Conservation (phyloP, 2,797 vertebrate species). For the Pseudochaenichthys georgianus region DNA sequence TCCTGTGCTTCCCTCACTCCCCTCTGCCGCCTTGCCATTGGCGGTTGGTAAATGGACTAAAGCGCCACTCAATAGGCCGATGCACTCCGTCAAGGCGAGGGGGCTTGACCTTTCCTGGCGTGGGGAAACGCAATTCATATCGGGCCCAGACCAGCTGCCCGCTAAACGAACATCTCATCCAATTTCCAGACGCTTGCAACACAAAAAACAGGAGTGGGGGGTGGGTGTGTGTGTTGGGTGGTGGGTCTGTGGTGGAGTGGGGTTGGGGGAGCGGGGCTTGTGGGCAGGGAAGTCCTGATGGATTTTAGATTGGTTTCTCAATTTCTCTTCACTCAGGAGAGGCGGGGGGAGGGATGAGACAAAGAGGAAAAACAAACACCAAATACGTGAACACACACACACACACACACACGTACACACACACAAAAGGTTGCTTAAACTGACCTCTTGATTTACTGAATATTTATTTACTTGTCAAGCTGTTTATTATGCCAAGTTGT, state of each 20-base stretch:
- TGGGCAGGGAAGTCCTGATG: slow-evolving; percentile 86
- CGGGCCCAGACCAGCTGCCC: slow-evolving; percentile 82
- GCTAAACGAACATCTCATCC: slow-evolving; percentile 86
- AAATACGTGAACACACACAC: slow-evolving; percentile 50
- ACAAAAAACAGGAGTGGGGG: slow-evolving; percentile 77
- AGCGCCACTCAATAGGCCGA: slow-evolving; percentile 87
- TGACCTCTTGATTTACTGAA: slow-evolving; percentile 70
- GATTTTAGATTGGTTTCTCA: slow-evolving; percentile 90
- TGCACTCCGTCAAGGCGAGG: slow-evolving; percentile 86
- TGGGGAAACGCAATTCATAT: slow-evolving; percentile 87
- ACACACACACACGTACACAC: slow-evolving; percentile 17
- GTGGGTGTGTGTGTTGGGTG: slow-evolving; percentile 52
- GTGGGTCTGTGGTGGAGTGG: slow-evolving; percentile 38
- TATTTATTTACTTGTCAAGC: slow-evolving; percentile 71
- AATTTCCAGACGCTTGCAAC: slow-evolving; percentile 82
- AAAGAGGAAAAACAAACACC: slow-evolving; percentile 84
- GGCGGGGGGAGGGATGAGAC: slow-evolving; percentile 74
- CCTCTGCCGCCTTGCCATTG: slow-evolving; percentile 74
- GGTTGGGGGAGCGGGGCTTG: slow-evolving; percentile 65
- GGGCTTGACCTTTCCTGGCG: slow-evolving; percentile 87
- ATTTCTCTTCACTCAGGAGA: slow-evolving; percentile 83
- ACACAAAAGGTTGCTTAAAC: slow-evolving; percentile 54
- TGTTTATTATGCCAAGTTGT: slow-evolving; percentile 71
- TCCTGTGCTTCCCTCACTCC: slow-evolving; percentile 64
- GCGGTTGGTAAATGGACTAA: slow-evolving; percentile 86